These are phyloP conservation scores for Lophius piscatorius DNA, from an alignment of 2,113 vertebrate species.

Conservation along the genomic window DNA sequence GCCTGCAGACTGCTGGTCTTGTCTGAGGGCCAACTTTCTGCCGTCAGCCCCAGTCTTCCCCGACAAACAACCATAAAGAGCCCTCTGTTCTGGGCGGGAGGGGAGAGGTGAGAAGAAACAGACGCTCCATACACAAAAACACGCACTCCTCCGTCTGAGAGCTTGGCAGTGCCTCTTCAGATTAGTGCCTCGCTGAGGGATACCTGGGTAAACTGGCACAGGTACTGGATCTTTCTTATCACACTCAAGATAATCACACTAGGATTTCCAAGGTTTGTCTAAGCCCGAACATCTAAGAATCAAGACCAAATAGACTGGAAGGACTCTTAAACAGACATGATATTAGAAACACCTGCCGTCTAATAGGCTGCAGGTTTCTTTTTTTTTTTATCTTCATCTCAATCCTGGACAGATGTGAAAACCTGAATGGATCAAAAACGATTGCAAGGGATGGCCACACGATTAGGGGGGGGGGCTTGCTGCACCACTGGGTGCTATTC, in stretches of 20 bases:
- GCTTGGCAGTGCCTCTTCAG: slow-evolving; percentile 47
- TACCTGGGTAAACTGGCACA: slow-evolving; percentile 55
- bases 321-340: neutral
- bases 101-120: slow-evolving; percentile 88
- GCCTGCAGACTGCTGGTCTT: slow-evolving; percentile 82
- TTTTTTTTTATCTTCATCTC: too few relatives aligned
- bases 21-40: slow-evolving; percentile 82
- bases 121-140: slow-evolving; percentile 85
- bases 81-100: slow-evolving; percentile 82
- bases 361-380: too few relatives aligned
- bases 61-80: slow-evolving; percentile 87
- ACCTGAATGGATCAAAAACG: too few relatives aligned
- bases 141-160: slow-evolving; percentile 48
- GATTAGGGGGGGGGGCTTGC: too few relatives aligned
- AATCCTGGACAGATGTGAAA: too few relatives aligned
- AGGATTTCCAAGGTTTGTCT: slow-evolving; percentile 7
- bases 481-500: too few relatives aligned
- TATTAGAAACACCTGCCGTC: slow-evolving; percentile 33
- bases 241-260: neutral
- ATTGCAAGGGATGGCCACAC: too few relatives aligned
- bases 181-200: slow-evolving; percentile 52
- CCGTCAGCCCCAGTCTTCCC: slow-evolving; percentile 75
- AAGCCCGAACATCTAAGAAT: neutral
- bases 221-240: slow-evolving; percentile 33
- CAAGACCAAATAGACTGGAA: neutral